These are phyloP conservation scores for Tamandua tetradactyla DNA, from an alignment of 2,797 vertebrate genomes.

Conservation along the genomic window DNA sequence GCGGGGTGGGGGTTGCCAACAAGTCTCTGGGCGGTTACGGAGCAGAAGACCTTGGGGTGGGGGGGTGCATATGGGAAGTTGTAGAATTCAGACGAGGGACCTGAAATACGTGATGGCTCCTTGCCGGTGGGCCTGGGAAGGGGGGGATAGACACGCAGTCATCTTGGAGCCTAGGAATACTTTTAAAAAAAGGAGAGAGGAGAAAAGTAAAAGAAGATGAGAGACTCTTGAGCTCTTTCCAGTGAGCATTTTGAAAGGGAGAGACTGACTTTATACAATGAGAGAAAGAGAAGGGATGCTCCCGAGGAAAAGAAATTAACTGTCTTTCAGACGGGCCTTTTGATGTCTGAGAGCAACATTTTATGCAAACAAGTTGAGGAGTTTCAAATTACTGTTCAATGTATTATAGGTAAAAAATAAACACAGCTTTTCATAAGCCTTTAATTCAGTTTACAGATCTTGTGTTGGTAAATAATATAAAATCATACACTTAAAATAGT, in stretches of 20 bases:
- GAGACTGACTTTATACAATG: not conserved
- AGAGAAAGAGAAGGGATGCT: not conserved
- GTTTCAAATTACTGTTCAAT: not conserved
- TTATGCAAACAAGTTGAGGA: not conserved
- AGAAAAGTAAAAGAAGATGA: too few relatives aligned
- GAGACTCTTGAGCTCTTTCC: slow-evolving; percentile 7
- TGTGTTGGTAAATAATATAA: slow-evolving; percentile 24
- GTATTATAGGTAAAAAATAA: slow-evolving; percentile 1
- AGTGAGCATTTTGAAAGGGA: slow-evolving; percentile 8
- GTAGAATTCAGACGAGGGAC: not conserved
- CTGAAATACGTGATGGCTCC: not conserved
- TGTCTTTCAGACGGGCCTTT: not conserved
- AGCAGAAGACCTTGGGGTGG: not conserved
- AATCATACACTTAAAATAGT: slow-evolving; percentile 36
- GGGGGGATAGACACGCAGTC: too few relatives aligned
- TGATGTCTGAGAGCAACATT: not conserved
- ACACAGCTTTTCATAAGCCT: not conserved
- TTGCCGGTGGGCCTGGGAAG: not conserved
- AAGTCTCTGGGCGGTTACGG: not conserved
- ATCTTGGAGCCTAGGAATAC: not conserved
- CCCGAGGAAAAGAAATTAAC: not conserved
- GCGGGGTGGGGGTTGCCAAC: not conserved
- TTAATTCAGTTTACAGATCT: slow-evolving; percentile 19
- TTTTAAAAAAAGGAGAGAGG: too few relatives aligned
- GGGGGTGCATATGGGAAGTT: not conserved